Base-by-base conservation (phyloP, 1,140 invertebrate genomes). In the Drosophila paulistorum region DNA sequence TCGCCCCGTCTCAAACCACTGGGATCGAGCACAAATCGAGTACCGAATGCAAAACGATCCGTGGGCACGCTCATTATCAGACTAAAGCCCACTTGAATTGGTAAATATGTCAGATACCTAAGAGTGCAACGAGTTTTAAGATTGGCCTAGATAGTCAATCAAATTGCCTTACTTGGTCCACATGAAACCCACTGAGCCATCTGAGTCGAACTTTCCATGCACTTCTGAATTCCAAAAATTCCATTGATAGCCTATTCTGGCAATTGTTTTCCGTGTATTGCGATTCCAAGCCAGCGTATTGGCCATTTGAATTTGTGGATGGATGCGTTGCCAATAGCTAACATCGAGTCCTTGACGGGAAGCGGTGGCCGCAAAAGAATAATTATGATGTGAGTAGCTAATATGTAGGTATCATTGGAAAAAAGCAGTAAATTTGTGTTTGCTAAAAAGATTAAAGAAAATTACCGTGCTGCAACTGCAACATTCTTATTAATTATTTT, bases 301-400 rank as follows among this genome's bases (percentile, higher is more conserved):
- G 51, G 85, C 90, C 84, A 92, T 87, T 67, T 92, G 91, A 13
- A 92, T 89, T n/a, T 78, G 69, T 6, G 77, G 73, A 74, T 92
- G 80, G 26, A 92, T 78, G 11, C 90, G 87, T 48, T 91, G 91
- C 91, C 91, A 92, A 39, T 90, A 91, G 68, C 90, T 92, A 2
- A 92, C 74, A 48, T 92, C 91, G 9, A 92, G 37, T 6, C 85
- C 91, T n/a, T 70, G 70, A 0, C 72, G 73, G 1, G 91, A 91
- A 0, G 74, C 77, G 0, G 85, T 78, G 14, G 90, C 85, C 6
- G 87, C 91, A 61, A 90, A 20, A 0, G 80, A 77, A 64, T 84
- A 90, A 42, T 78, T 68, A 37, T 83, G 65, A 41, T 87, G 80
- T 1, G 82, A 80, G 51, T 89, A 89, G 11, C 84, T 87, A 5